phyloP scores from a whole-genome alignment of 2,797 vertebrate species.

The Microcaecilia unicolor region DNA sequence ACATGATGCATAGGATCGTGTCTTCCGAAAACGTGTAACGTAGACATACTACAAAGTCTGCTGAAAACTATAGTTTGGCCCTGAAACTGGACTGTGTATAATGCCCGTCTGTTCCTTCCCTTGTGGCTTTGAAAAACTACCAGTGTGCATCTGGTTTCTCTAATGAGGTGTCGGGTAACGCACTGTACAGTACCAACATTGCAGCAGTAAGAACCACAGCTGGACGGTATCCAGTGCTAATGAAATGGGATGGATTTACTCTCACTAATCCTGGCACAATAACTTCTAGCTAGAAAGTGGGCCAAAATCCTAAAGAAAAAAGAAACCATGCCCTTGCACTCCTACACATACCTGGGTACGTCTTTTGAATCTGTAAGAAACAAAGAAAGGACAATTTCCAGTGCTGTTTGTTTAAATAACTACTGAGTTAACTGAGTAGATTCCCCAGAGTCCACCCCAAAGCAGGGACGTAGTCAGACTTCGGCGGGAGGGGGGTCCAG shows the following conservation, averaged over 20 bases:
- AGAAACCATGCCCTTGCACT: too few species aligned
- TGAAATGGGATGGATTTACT: slow-evolving; percentile 10
- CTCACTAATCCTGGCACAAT: slow-evolving; percentile 8
- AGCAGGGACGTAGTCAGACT: too few species aligned
- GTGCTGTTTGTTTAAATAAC: too few species aligned
- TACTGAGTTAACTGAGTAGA: too few species aligned
- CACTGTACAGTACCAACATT: slow-evolving; percentile 22
- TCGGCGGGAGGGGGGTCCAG: too few species aligned
- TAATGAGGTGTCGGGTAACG: slow-evolving; percentile 30
- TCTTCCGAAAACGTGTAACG: neutral
- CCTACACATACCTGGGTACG: too few species aligned
- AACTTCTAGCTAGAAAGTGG: too few species aligned
- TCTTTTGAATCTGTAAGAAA: too few species aligned
- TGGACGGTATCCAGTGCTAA: slow-evolving; percentile 12
- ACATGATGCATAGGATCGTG: too few species aligned
- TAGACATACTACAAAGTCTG: slow-evolving; percentile 2
- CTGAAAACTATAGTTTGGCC: neutral
- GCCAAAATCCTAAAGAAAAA: too few species aligned
- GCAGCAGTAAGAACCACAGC: slow-evolving; percentile 23
- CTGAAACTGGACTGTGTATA: slow-evolving; percentile 8
- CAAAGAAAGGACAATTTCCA: too few species aligned
- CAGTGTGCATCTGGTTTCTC: slow-evolving; percentile 21
- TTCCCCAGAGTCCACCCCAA: too few species aligned
- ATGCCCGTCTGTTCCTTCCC: slow-evolving; percentile 10
- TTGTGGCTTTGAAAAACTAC: slow-evolving; percentile 32